Percentiles rank a stretch among this genome's conserved stretches.
Conservation (phyloP, 2,113 vertebrate genomes). For the Myotis lucifugus region DNA sequence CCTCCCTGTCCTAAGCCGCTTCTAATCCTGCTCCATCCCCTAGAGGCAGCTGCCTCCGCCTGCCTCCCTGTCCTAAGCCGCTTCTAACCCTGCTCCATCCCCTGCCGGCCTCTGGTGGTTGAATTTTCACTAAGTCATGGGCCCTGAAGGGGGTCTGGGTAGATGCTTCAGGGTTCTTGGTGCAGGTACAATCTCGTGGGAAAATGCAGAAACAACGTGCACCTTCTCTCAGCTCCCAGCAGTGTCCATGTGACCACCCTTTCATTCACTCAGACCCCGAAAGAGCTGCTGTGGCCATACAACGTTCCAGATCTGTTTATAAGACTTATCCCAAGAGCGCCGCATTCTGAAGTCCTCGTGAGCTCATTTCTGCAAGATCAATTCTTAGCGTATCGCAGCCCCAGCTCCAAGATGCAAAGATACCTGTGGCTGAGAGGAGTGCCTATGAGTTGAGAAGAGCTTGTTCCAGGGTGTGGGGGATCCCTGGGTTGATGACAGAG, state of each 20-base stretch:
- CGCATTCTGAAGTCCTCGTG: not conserved
- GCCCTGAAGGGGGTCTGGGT: not conserved
- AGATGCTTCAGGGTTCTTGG: not conserved
- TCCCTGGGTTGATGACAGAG: not conserved
- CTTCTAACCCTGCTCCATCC: not conserved
- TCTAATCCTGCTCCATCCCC: not conserved
- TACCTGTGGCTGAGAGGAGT: not conserved
- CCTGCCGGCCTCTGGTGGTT: not conserved
- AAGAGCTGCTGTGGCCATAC: not conserved
- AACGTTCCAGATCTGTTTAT: not conserved
- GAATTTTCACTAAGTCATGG: not conserved
- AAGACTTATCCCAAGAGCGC: not conserved
- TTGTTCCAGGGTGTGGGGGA: too few relatives aligned
- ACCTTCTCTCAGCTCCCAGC: not conserved
- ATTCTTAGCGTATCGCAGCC: not conserved
- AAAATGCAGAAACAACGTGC: fast-evolving
- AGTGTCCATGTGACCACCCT: not conserved
- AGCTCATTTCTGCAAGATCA: not conserved
- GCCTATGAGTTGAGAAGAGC: not conserved
- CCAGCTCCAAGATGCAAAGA: not conserved
- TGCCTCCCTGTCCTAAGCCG: not conserved
- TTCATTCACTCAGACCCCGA: not conserved
- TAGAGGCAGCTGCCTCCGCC: too few relatives aligned
- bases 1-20: not conserved
- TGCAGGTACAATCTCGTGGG: not conserved